Evolutionary conservation across 2,797 vertebrate species (phyloP).

Genomic region (Poeciliopsis presidionis): DNA sequence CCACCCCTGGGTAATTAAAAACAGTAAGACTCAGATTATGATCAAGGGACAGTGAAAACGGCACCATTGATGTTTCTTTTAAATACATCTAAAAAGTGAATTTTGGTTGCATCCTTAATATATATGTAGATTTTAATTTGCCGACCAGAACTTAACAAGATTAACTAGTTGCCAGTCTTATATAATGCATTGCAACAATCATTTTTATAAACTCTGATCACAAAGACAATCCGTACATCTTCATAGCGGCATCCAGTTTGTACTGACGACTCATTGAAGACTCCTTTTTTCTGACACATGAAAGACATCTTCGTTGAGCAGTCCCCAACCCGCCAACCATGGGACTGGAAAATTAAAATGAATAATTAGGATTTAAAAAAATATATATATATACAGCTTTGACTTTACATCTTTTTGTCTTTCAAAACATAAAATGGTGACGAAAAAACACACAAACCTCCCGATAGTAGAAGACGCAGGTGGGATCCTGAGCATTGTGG

Average conservation of each 20-base stretch:
- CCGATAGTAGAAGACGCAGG: slow-evolving; percentile 86
- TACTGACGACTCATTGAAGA: slow-evolving; percentile 69
- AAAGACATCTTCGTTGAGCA: slow-evolving; percentile 84
- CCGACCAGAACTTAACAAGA: not conserved
- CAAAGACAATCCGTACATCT: slow-evolving; percentile 77
- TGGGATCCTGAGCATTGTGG: slow-evolving; percentile 70
- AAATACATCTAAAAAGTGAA: not conserved
- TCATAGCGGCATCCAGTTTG: slow-evolving; percentile 76
- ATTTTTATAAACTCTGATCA: not conserved
- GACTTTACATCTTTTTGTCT: not conserved
- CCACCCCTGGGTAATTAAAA: slow-evolving; percentile 83
- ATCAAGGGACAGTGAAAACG: not conserved
- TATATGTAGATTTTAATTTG: not conserved
- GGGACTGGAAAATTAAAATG: slow-evolving; percentile 56
- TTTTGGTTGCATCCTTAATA: not conserved
- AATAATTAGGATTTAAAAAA: slow-evolving; percentile 17
- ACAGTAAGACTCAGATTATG: not conserved
- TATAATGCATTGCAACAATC: not conserved
- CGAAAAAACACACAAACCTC: slow-evolving; percentile 41
- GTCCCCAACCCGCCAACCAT: slow-evolving; percentile 82
- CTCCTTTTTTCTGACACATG: slow-evolving; percentile 89
- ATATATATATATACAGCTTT: not conserved
- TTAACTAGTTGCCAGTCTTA: not conserved
- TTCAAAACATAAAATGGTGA: not conserved
- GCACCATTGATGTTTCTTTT: not conserved